Base-by-base conservation (phyloP, 1,140 invertebrate genomes). In the Drosophila pectinifera region DNA sequence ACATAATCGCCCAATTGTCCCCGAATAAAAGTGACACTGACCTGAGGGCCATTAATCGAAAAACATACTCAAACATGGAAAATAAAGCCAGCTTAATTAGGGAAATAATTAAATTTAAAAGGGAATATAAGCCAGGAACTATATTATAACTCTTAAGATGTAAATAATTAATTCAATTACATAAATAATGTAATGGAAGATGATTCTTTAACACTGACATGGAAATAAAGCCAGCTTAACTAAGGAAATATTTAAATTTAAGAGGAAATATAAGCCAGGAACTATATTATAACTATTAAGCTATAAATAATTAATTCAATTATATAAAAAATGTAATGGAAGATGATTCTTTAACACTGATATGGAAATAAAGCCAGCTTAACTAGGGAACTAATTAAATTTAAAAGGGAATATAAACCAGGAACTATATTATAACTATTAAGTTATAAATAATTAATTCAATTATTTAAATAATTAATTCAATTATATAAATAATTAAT, bases 11-110 rank as follows among this genome's bases (percentile, higher is more conserved):
- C 34, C 22, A 65, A 49, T 31, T 53, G 45, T 3, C 13, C n/a
- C 11, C 26, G 10, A 46, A 48, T 22, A 31, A 31, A 34, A 16
- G 14, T 61, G 55, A 14, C 59, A 62, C 56, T 58, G 54, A 56
- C 24, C 59, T 58, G 31, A 31, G 8, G 22, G 16, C 10, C 61
- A 64, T 59, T 67, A 24, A n/a, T 3, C 28, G 26, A 45, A 65
- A 26, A 28, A 31, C n/a, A 3, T 20, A 20, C 3, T 10, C 11
- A 49, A 18, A 7, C 3, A 26, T n/a, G 7, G 7, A 48, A n/a
- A 48, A 28, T 24, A 45, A 4, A 22, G 13, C 3, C 5, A 14
- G 3, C 1, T 14, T 20, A 22, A 22, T 2, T 4, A 45, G 4
- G 20, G 14, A 24, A 34, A 22, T n/a, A 24, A 24, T 6, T 10